Base-by-base conservation (phyloP, 2,113 vertebrate species). In the Myiozetetes cayanensis region DNA sequence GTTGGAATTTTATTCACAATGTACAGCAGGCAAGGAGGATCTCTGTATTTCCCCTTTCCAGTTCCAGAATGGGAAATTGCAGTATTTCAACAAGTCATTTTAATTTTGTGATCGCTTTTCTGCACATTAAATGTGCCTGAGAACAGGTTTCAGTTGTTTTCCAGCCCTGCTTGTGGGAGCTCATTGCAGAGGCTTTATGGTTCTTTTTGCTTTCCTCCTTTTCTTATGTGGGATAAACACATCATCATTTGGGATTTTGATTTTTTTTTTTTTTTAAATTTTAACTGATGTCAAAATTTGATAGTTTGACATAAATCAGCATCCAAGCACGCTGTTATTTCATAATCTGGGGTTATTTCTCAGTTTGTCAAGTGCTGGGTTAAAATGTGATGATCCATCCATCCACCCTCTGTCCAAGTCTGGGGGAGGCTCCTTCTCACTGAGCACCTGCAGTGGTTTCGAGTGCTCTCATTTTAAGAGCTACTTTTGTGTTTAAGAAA, bases 241-340 rank as follows among this genome's bases (percentile, higher is more conserved):
- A 4, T 12, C 1, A 23, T 18, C 3, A 12, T 58, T 12, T 15
- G 43, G 49, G 35, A 2, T 31, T 17, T 24, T 4, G 13, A 4
- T 25, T 35, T 39, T 61, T 5, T 20, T 24, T n/a, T 39, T 6
- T 13, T 25, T 37, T 37, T 9, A 14, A 28, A 18, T 23, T 30
- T 35, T 3, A 18, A 0, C 10, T 18, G 9, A 7, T 44, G 8
- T 3, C 4, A 33, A 13, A 23, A 33, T 5, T 8, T 8, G 33
- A 6, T 33, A 4, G 2, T 24, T 53, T 55, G 65, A 9, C 84
- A 37, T 33, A 71, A 80, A 16, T 50, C 78, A 50, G 7, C 7
- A 4, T 31, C 17, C 8, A 2, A 3, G 3, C 59, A 15, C 5
- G 0, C n/a, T n/a, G 25, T 30, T 8, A 7, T 46, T 61, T 33